Conservation (phyloP, 2,888 invertebrate genomes). For the Caenorhabditis auriculariae region DNA sequence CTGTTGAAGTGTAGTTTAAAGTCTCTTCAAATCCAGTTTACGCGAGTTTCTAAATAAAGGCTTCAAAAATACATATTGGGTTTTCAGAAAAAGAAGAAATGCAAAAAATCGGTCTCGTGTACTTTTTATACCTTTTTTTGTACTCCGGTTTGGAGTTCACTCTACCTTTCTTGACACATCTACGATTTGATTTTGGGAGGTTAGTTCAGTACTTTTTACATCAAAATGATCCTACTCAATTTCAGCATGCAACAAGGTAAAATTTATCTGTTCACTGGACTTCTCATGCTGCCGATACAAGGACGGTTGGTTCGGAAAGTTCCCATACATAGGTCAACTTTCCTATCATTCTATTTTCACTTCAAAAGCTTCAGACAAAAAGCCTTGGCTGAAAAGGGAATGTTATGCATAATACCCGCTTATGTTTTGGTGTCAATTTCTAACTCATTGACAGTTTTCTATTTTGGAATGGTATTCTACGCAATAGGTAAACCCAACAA, state of each 20-base stretch:
- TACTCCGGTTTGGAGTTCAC: slow-evolving; percentile 97
- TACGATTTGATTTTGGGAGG: slow-evolving; percentile 80
- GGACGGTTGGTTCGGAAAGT: slow-evolving; percentile 82
- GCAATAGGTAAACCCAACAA: slow-evolving; percentile 77
- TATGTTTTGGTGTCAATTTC: slow-evolving; percentile 83
- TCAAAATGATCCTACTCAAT: slow-evolving; percentile 12
- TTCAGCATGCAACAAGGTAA: slow-evolving; percentile 91
- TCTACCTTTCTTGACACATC: slow-evolving; percentile 90
- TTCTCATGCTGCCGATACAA: slow-evolving; percentile 87
- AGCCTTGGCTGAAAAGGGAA: slow-evolving; percentile 68
- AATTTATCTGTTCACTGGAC: slow-evolving; percentile 91
- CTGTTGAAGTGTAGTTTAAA: too few relatives aligned
- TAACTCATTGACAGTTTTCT: slow-evolving; percentile 71
- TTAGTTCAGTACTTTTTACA: slow-evolving; percentile 34
- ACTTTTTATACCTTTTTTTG: slow-evolving; percentile 85
- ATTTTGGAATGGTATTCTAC: slow-evolving; percentile 82
- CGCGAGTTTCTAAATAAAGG: not conserved
- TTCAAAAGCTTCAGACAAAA: slow-evolving; percentile 49
- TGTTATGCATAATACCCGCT: slow-evolving; percentile 82
- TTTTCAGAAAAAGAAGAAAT: slow-evolving; percentile 40
- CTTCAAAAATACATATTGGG: not conserved
- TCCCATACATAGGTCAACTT: slow-evolving; percentile 70
- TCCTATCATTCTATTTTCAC: not conserved
- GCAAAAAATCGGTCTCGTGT: slow-evolving; percentile 64
- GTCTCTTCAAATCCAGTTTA: not conserved